Evolutionary conservation across 2,797 vertebrate genomes (phyloP), one percentile per base, ranked within the genome.

Genomic region (Petrocephalus schoutedeni): DNA sequence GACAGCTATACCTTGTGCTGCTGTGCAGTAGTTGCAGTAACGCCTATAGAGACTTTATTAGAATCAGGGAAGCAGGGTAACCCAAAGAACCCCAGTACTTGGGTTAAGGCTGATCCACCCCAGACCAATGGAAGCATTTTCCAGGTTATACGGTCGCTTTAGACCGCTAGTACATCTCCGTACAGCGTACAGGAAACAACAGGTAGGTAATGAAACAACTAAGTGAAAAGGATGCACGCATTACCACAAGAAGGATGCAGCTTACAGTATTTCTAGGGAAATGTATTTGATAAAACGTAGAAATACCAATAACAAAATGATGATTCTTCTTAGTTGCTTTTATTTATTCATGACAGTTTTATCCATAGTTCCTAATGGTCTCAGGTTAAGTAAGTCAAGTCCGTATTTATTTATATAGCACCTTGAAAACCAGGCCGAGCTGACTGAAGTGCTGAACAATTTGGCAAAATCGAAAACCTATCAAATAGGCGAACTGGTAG

Each of bases 91-190:
- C 36, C 61, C 16, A 61, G 59, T 5, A 80, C 77, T 85, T 19
- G 57, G 77, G 56, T 59, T 88, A 41, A 84, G 87, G 58, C 49
- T 64, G 12, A 36, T 14, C 16, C 16, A 49, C 45, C 49, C 21
- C 82, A 51, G 23, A 41, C 12, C 28, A 56, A 88, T 88, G 87
- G 87, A 85, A 41, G 80, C 28, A 49, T 85, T 88, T 64, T 32
- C 28, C 59, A 85, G 59, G 12, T 49, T 85, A 41, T 64, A 85
- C 19, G 32, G 23, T 32, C 49, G 57, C 23, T 16, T 85, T 21
- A 51, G 80, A 53, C 82, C 82, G 5, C 57, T 61, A 21, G 32
- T 83, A 45, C 57, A 21, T 28, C 41, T 83, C 32, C 74, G 16
- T 57, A 59, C 41, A 21, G 56, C n/a, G 49, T 12, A n/a, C 19